These are phyloP conservation scores for Xanthostigma xanthostigma DNA, from an alignment of 2,888 invertebrate species.

Conservation along the genomic window DNA sequence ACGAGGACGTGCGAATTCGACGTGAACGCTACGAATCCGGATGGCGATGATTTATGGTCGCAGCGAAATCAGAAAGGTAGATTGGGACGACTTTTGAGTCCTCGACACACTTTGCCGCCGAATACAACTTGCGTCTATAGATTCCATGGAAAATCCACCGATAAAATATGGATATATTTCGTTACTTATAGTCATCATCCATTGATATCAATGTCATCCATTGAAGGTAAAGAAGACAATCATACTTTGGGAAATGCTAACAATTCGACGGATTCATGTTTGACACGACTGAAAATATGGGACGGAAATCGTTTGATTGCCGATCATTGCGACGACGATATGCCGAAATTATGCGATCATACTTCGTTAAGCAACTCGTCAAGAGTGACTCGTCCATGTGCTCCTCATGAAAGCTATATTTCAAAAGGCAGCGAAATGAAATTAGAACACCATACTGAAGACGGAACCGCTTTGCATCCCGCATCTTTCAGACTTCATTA, in stretches of 20 bases:
- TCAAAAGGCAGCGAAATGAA: slow-evolving; percentile 32
- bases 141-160: slow-evolving; percentile 62
- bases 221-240: slow-evolving; percentile 12
- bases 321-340: slow-evolving; percentile 57
- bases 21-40: slow-evolving; percentile 56
- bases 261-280: slow-evolving; percentile 33
- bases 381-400: slow-evolving; percentile 64
- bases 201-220: slow-evolving; percentile 37
- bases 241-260: slow-evolving; percentile 22
- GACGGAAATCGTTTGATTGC: slow-evolving; percentile 53
- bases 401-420: slow-evolving; percentile 66
- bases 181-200: slow-evolving; percentile 72
- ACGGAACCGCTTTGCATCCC: slow-evolving; percentile 68
- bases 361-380: slow-evolving; percentile 57
- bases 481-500: slow-evolving; percentile 58
- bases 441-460: slow-evolving; percentile 41
- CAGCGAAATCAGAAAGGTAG: slow-evolving; percentile 35
- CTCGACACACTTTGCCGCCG: slow-evolving; percentile 70
- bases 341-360: slow-evolving; percentile 71
- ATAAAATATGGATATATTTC: slow-evolving; percentile 77
- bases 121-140: slow-evolving; percentile 78
- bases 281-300: slow-evolving; percentile 58
- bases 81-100: slow-evolving; percentile 59
- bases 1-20: slow-evolving; percentile 54
- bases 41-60: slow-evolving; percentile 38